Conservation (phyloP, 2,113 vertebrate genomes). For the Gavia stellata region DNA sequence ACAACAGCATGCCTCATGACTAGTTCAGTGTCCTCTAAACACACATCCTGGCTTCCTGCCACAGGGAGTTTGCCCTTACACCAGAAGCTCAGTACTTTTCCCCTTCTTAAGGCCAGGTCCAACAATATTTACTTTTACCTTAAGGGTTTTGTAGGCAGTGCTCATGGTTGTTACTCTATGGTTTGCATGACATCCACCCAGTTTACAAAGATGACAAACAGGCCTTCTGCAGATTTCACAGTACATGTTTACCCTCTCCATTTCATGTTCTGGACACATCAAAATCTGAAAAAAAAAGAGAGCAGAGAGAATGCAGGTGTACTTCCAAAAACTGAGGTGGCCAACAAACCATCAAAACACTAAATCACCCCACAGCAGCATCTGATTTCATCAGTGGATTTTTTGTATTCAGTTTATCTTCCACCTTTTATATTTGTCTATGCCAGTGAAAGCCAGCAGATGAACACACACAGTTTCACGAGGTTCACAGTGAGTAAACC, state of each 20-base stretch:
- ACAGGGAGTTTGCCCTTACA: neutral
- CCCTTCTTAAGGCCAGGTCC: neutral
- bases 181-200: slow-evolving; percentile 90
- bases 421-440: neutral
- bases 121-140: slow-evolving; percentile 73
- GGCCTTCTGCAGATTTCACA: slow-evolving; percentile 93
- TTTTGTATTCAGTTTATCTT: neutral
- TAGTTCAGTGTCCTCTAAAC: neutral
- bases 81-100: neutral
- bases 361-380: neutral
- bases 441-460: neutral
- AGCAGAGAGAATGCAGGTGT: neutral
- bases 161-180: slow-evolving; percentile 93
- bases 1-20: neutral
- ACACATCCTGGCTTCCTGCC: neutral
- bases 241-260: slow-evolving; percentile 98
- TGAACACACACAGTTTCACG: neutral
- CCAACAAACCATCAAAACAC: neutral
- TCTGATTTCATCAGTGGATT: neutral
- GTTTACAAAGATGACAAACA: slow-evolving; percentile 96
- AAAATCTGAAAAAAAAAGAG: slow-evolving; percentile 74
- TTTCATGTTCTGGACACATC: slow-evolving; percentile 98
- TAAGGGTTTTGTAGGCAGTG: slow-evolving; percentile 95
- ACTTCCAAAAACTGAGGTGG: neutral
- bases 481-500: neutral